phyloP scores from a whole-genome alignment of 2,888 invertebrate species.

The Synergus umbraculus region DNA sequence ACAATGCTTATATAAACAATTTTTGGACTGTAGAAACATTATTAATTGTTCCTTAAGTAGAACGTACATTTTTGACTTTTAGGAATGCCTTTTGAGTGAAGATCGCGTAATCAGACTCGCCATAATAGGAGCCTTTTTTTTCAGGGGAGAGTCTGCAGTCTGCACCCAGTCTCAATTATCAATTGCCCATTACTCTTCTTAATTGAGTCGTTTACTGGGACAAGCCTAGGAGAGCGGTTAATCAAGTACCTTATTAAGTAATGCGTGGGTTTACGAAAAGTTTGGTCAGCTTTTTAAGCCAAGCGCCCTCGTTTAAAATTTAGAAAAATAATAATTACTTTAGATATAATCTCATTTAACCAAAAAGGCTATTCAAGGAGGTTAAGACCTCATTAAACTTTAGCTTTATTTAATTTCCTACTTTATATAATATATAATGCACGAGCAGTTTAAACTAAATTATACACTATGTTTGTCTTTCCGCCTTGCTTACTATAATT shows the following conservation, averaged over 20 bases:
- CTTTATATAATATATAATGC: too few species aligned
- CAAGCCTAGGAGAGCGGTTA: constrained; percentile 18
- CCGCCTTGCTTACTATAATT: too few species aligned
- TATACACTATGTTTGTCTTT: too few species aligned
- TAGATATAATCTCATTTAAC: too few species aligned
- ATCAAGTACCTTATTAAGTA: constrained; percentile 10
- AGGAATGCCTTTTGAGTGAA: constrained; percentile 13
- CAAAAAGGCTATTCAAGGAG: too few species aligned
- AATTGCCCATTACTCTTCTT: constrained; percentile 21
- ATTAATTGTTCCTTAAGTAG: too few species aligned
- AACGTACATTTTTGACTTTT: not conserved
- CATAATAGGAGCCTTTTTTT: constrained; percentile 21
- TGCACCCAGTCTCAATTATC: constrained; percentile 36
- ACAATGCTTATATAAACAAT: too few species aligned
- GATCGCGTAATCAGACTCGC: constrained; percentile 5
- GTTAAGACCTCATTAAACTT: too few species aligned
- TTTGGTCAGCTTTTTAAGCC: not conserved
- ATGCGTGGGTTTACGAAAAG: constrained; percentile 18
- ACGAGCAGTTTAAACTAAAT: too few species aligned
- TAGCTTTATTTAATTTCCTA: too few species aligned
- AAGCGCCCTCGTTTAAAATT: not conserved
- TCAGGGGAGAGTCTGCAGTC: constrained; percentile 2
- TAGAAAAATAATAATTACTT: too few species aligned
- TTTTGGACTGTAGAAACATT: too few species aligned
- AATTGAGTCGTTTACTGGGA: constrained; percentile 22